A percentile compares a stretch with the other conserved stretches of the same genome.
Conservation (phyloP, 35 echinoderm and acorn worm genomes). For the Chiridota heheva region DNA sequence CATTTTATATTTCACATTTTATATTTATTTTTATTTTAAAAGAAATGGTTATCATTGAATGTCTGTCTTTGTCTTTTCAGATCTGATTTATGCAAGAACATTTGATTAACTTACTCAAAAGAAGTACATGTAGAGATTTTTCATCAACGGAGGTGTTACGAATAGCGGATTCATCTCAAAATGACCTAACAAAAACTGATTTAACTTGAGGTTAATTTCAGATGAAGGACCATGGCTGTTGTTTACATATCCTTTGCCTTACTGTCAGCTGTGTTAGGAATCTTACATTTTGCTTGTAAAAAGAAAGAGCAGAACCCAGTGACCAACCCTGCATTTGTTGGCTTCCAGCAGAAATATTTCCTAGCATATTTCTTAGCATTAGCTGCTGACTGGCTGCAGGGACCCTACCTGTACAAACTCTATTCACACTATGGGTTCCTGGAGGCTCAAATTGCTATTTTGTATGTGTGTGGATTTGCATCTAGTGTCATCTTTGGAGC, state of each 20-base stretch:
- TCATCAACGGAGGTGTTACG: too few relatives aligned
- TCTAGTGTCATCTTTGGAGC: constrained; percentile 85
- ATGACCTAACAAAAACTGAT: too few relatives aligned
- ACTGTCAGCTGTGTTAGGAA: constrained; percentile 39
- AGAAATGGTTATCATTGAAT: too few relatives aligned
- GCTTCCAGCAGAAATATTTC: constrained; percentile 89
- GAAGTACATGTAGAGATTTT: too few relatives aligned
- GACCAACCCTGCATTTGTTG: constrained; percentile 83
- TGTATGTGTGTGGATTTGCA: constrained; percentile 96
- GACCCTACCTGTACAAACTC: constrained; percentile 96
- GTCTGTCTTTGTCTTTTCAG: too few relatives aligned
- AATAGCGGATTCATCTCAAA: too few relatives aligned
- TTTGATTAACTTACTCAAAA: too few relatives aligned
- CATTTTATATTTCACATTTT: too few relatives aligned
- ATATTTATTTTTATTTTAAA: too few relatives aligned
- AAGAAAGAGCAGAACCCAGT: constrained; percentile 44
- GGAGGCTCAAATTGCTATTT: constrained; percentile 90
- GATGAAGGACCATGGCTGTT: too few relatives aligned
- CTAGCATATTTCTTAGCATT: constrained; percentile 90
- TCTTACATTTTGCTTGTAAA: constrained; percentile 48
- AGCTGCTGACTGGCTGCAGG: constrained; percentile 88
- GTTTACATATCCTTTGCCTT: constrained; percentile 52
- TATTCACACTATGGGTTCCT: constrained; percentile 94
- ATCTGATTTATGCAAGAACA: too few relatives aligned
- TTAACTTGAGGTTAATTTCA: too few relatives aligned